A percentile compares a stretch with the other conserved stretches of the same genome.
phyloP scores from a whole-genome alignment of 2,113 vertebrate genomes.

The Nothobranchius kuhntae region DNA sequence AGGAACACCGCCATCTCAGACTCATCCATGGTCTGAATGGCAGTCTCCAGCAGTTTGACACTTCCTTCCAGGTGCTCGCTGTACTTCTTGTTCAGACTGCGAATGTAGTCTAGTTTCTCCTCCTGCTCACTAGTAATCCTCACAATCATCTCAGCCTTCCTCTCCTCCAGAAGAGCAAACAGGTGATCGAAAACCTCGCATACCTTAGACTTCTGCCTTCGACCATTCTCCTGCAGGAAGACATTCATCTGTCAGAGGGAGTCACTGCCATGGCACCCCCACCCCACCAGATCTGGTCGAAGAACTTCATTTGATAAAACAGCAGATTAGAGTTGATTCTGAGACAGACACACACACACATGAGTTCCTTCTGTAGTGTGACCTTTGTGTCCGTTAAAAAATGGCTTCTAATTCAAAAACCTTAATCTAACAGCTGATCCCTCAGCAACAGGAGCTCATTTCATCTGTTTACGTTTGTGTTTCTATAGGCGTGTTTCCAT shows the following conservation, averaged over 20 bases:
- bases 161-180: constrained; percentile 91
- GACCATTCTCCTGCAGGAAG: constrained; percentile 85
- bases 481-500: too few species aligned
- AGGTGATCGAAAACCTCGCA: constrained; percentile 94
- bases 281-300: too few species aligned
- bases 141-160: constrained; percentile 88
- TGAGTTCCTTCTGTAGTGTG: too few species aligned
- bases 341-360: too few species aligned
- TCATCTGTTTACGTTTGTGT: too few species aligned
- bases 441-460: too few species aligned
- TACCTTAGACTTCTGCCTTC: constrained; percentile 90
- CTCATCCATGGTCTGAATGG: constrained; percentile 93
- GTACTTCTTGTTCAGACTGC: constrained; percentile 86
- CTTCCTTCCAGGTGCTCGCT: constrained; percentile 87
- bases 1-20: constrained; percentile 94
- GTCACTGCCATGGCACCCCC: too few species aligned
- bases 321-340: too few species aligned
- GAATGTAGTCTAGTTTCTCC: constrained; percentile 89
- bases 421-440: too few species aligned
- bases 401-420: too few species aligned
- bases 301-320: too few species aligned
- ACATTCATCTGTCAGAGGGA: background rate
- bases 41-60: constrained; percentile 89
- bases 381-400: too few species aligned
- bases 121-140: constrained; percentile 88